A percentile compares a stretch with the other conserved stretches of the same genome.
Conservation (phyloP, 2,888 invertebrate genomes). For the Aromia moschata region DNA sequence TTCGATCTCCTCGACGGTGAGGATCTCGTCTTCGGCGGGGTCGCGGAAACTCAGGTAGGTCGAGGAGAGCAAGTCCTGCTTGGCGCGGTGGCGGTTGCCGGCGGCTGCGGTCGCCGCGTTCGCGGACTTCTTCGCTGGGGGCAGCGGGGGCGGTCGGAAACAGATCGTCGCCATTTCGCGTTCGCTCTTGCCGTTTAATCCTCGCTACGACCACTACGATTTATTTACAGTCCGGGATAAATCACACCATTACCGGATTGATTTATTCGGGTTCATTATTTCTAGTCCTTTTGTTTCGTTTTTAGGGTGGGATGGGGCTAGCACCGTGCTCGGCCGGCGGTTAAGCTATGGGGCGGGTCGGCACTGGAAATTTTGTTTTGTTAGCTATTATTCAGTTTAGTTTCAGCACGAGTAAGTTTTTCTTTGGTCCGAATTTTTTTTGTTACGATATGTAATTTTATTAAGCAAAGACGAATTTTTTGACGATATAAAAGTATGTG, state of each 20-base stretch:
- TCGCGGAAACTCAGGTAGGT: constrained; percentile 69
- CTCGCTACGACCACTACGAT: too few relatives aligned
- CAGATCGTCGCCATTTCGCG: constrained; percentile 66
- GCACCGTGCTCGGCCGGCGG: background rate
- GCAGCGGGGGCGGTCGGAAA: constrained; percentile 68
- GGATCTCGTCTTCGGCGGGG: constrained; percentile 64
- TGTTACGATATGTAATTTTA: too few relatives aligned
- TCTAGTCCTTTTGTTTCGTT: constrained; percentile 2
- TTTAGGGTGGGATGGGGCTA: background rate
- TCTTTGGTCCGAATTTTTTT: too few relatives aligned
- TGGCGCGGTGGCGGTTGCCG: constrained; percentile 36
- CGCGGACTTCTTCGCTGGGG: constrained; percentile 66
- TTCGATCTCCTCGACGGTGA: constrained; percentile 52
- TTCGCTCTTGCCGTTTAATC: too few relatives aligned
- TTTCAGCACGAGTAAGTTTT: too few relatives aligned
- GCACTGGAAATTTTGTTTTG: constrained; percentile 1
- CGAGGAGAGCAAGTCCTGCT: constrained; percentile 62
- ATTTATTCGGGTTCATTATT: constrained; percentile 24
- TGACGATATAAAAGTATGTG: too few relatives aligned
- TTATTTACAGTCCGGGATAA: constrained; percentile 14
- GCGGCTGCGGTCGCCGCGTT: constrained; percentile 28
- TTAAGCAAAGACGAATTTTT: too few relatives aligned
- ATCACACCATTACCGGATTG: constrained; percentile 31
- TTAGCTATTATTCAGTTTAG: too few relatives aligned
- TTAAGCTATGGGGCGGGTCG: background rate